Conservation (phyloP, 2,113 vertebrate species). For the Lipotes vexillifer region DNA sequence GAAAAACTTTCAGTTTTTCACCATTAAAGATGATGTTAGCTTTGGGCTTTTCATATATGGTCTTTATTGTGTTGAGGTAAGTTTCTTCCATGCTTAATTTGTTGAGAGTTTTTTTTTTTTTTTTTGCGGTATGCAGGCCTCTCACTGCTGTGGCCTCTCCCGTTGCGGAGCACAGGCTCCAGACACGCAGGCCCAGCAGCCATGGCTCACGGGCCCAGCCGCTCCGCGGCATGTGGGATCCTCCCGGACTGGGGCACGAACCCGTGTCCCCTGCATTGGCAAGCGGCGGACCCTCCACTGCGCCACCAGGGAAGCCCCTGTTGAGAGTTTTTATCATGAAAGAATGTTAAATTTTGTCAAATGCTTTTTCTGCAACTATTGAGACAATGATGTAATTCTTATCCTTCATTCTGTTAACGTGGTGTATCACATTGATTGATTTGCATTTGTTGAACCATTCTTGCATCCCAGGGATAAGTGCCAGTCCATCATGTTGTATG, state of each 20-base stretch:
- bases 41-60: background rate
- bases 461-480: background rate
- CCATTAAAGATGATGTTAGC: background rate
- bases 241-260: no score
- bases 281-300: no score
- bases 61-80: background rate
- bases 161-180: no score
- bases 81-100: background rate
- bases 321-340: background rate
- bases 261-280: no score
- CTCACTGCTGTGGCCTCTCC: no score
- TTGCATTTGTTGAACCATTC: background rate
- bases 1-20: background rate
- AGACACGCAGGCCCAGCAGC: no score
- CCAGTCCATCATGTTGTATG: background rate
- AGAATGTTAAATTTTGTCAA: background rate
- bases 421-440: background rate
- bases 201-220: no score
- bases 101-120: background rate
- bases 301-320: no score
- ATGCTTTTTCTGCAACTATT: background rate
- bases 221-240: no score
- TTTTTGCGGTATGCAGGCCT: no score
- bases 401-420: background rate
- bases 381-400: background rate